Conservation (phyloP, 2,113 vertebrate species). For the Phyllopteryx taeniolatus region DNA sequence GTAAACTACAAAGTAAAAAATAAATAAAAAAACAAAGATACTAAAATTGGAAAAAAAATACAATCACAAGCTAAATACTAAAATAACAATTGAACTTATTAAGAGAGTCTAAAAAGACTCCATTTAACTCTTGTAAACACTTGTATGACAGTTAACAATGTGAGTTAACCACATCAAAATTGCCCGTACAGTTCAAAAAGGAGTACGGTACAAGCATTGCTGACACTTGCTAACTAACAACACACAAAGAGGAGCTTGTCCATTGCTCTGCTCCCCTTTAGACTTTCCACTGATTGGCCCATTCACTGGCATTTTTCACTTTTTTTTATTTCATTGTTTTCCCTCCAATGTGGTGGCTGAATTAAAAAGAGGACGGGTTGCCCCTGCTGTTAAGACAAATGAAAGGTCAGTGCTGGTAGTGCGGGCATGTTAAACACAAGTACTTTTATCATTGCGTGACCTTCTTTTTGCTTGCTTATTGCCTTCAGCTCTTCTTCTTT, state of each 20-base stretch:
- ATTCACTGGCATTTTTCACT: constrained; percentile 23
- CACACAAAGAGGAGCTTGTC: background rate
- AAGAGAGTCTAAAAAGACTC: too few species aligned
- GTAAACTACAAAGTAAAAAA: too few species aligned
- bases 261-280: constrained; percentile 1
- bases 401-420: constrained; percentile 22
- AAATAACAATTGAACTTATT: too few species aligned
- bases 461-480: background rate
- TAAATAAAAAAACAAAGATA: too few species aligned
- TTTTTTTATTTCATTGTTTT: background rate
- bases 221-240: background rate
- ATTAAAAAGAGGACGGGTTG: constrained; percentile 28
- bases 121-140: too few species aligned
- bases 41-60: too few species aligned
- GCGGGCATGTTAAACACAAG: constrained; percentile 1
- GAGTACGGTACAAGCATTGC: too few species aligned
- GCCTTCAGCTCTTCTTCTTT: constrained; percentile 3
- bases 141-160: too few species aligned
- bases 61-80: too few species aligned
- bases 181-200: too few species aligned
- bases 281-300: constrained; percentile 41
- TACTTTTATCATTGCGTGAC: constrained; percentile 4
- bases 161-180: too few species aligned
- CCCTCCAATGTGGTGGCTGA: constrained; percentile 4
- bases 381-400: constrained; percentile 36